A percentile compares a stretch with the other conserved stretches of the same genome.
Evolutionary conservation across 1,140 invertebrate species (phyloP).

Genomic region (Zaprionus davidi): DNA sequence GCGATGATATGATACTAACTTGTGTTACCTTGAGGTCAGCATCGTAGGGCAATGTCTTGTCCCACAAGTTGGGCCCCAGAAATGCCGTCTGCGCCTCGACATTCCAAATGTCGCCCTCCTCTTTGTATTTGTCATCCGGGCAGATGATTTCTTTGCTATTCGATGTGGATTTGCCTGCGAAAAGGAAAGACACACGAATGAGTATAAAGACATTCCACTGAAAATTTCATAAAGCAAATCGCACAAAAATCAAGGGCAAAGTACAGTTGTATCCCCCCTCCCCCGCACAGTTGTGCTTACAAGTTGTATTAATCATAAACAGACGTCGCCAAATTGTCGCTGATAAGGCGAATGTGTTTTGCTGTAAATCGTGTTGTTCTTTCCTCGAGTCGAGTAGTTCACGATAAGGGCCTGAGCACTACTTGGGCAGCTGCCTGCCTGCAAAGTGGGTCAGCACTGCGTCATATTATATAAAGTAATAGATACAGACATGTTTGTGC

Average conservation of each 20-base stretch:
- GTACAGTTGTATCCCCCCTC: not conserved
- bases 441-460: constrained; percentile 33
- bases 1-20: constrained; percentile 86
- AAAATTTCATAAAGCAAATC: not conserved
- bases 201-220: not conserved
- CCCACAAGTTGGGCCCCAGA: constrained; percentile 96
- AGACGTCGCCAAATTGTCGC: constrained; percentile 15
- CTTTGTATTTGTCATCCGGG: constrained; percentile 91
- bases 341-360: constrained; percentile 42
- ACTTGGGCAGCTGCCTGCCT: constrained; percentile 26
- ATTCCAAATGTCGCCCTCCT: constrained; percentile 93
- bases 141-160: constrained; percentile 86
- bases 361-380: constrained; percentile 25
- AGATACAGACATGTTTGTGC: not conserved
- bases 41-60: constrained; percentile 95
- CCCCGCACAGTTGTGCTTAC: constrained; percentile 7
- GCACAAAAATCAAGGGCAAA: constrained; percentile 20
- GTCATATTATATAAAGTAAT: constrained; percentile 7
- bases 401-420: constrained; percentile 38
- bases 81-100: constrained; percentile 96
- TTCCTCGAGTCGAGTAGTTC: constrained; percentile 1
- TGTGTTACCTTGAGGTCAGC: constrained; percentile 96
- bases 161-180: constrained; percentile 87
- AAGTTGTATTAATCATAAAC: constrained; percentile 38
- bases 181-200: constrained; percentile 44